Conservation (phyloP, 1,140 invertebrate species). For the Cryptotermes secundus region DNA sequence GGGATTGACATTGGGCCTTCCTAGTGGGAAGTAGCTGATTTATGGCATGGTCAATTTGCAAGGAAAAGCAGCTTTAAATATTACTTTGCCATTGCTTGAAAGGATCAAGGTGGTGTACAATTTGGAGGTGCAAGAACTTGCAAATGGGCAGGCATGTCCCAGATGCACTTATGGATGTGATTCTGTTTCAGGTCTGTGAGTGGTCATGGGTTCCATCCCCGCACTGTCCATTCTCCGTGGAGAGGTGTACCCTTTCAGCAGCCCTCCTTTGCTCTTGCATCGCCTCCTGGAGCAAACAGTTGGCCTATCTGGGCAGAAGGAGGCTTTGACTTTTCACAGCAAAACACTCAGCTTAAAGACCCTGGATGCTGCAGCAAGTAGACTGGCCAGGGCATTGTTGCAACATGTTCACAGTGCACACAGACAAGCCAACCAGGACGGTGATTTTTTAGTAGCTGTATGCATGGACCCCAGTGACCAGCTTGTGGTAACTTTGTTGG, state of each 20-base stretch:
- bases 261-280: slow-evolving; percentile 46
- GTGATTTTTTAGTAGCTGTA: slow-evolving; percentile 69
- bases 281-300: slow-evolving; percentile 44
- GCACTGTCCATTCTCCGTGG: slow-evolving; percentile 63
- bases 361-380: slow-evolving; percentile 59
- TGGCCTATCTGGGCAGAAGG: slow-evolving; percentile 47
- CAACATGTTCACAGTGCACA: slow-evolving; percentile 44
- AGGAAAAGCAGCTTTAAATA: too few relatives aligned
- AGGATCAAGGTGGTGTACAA: too few relatives aligned
- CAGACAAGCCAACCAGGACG: slow-evolving; percentile 55
- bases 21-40: too few relatives aligned
- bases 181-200: not conserved
- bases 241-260: slow-evolving; percentile 41
- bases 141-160: too few relatives aligned
- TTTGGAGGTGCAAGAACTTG: too few relatives aligned
- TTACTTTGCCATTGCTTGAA: too few relatives aligned
- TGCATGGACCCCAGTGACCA: slow-evolving; percentile 73
- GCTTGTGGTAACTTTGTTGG: slow-evolving; percentile 66
- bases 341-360: slow-evolving; percentile 53
- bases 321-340: slow-evolving; percentile 57
- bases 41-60: too few relatives aligned
- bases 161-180: not conserved
- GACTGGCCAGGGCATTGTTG: slow-evolving; percentile 52
- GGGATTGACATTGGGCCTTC: too few relatives aligned
- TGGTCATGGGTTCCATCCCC: slow-evolving; percentile 63